Evolutionary conservation across 2,113 vertebrate genomes (phyloP), one percentile per base, ranked within the genome.

Genomic region (Otolemur garnettii): DNA sequence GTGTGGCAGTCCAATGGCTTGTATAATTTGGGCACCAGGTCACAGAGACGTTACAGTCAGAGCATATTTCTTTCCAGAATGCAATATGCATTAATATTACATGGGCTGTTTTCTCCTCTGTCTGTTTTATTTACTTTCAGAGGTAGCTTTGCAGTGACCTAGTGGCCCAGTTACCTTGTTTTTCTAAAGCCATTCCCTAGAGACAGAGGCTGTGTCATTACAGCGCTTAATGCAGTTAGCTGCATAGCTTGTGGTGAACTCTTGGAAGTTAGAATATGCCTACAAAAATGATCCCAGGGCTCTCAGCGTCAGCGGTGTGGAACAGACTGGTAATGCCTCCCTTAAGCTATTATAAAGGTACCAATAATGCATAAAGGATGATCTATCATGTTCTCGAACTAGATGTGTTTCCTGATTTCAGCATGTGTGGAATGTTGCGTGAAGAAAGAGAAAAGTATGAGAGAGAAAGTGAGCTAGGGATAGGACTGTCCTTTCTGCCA

Each of bases 101-200:
- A 96, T n/a, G 96, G 79, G 26, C 35, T 77, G 33, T 80, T 77
- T 95, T 94, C 96, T 89, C 78, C 90, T 87, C 59, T 87, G 79
- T 92, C 77, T 95, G 28, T 87, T 85, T 90, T 82, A 71, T 79
- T 97, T 92, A 91, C 0, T 21, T 91, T 97, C 60, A 38, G 64
- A 79, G 96, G 66, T 62, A 92, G 62, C 14, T 21, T 64, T 68
- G 30, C 74, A 7, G 33, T 90, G 92, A 97, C 82, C 89, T n/a
- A 79, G 50, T 93, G 71, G 75, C 92, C 82, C 79, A 92, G 12
- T 96, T 95, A 86, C 24, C 2, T 2, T 5, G 59, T 84, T 78
- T 85, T 95, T 96, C 96, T 88, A 57, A 95, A 90, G 42, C 7
- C 7, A 2, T 59, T 68, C 59, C 91, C 87, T 30, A 62, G 64